Percentiles rank a stretch among this genome's conserved stretches.
phyloP scores from a whole-genome alignment of 1,140 invertebrate genomes.

The Aculops lycopersici region DNA sequence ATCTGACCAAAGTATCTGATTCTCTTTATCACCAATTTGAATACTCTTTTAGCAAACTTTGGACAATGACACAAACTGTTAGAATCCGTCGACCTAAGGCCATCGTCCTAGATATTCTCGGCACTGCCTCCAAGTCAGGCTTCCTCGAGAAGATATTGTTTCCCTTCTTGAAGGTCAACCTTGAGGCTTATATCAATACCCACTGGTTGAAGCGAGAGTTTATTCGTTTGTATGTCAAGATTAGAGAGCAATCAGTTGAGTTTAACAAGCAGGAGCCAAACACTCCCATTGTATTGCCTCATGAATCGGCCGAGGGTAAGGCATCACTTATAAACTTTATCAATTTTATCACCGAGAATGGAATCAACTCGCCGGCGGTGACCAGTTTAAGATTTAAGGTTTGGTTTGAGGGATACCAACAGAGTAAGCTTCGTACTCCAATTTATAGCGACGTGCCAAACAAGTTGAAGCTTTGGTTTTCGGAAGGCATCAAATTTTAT shows the following conservation, averaged over 20 bases:
- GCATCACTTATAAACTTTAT: background rate
- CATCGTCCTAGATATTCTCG: slow-evolving; percentile 3
- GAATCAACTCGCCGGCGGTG: background rate
- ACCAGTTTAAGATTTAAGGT: slow-evolving; percentile 3
- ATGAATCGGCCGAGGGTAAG: background rate
- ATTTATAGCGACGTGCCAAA: slow-evolving; percentile 7
- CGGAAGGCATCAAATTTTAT: slow-evolving; percentile 6
- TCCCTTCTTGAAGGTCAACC: slow-evolving; percentile 3
- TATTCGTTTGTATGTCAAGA: background rate
- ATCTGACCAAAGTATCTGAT: too few relatives aligned
- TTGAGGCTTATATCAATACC: slow-evolving; percentile 2
- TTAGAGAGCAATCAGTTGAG: background rate
- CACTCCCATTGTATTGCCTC: background rate
- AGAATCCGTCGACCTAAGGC: slow-evolving; percentile 1
- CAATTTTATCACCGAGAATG: background rate
- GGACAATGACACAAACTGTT: too few relatives aligned
- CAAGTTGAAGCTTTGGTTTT: slow-evolving; percentile 6
- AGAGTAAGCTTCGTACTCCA: slow-evolving; percentile 2
- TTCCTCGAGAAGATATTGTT: slow-evolving; percentile 5
- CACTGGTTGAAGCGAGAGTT: slow-evolving; percentile 9
- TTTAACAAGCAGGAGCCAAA: background rate
- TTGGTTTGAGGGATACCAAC: slow-evolving; percentile 5
- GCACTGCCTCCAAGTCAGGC: slow-evolving; percentile 2
- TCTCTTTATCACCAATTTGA: too few relatives aligned
- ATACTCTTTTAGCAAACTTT: too few relatives aligned